Evolutionary conservation across 2,797 vertebrate species (phyloP).

Genomic region (Sebastes taczanowskii): DNA sequence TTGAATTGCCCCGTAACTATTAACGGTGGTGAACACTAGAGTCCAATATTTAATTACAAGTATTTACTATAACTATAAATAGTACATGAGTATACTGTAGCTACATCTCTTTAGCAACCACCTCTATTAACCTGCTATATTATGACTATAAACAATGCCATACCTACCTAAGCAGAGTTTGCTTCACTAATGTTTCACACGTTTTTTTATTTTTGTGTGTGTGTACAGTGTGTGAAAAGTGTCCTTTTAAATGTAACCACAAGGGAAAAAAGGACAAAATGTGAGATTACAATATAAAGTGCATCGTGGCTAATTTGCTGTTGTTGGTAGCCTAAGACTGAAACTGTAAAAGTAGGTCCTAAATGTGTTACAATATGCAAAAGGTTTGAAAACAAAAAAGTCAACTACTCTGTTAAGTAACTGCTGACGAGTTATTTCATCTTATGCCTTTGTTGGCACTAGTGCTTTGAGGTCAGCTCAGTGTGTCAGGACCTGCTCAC

Average conservation of each 20-base stretch:
- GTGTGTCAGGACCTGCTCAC: not conserved
- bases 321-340: not conserved
- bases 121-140: not conserved
- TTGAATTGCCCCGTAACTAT: not conserved
- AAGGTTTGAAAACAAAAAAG: not conserved
- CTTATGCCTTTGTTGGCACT: not conserved
- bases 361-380: not conserved
- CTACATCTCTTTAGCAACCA: not conserved
- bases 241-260: not conserved
- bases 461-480: not conserved
- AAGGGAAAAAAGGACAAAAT: not conserved
- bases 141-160: not conserved
- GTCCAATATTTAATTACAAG: not conserved
- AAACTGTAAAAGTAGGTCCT: not conserved
- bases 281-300: not conserved
- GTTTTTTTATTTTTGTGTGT: not conserved
- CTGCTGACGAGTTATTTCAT: not conserved
- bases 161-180: not conserved
- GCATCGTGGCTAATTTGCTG: not conserved
- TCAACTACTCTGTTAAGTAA: not conserved
- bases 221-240: not conserved
- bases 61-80: conserved; percentile 1
- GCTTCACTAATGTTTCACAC: not conserved
- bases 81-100: not conserved
- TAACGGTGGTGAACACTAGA: not conserved